Evolutionary conservation across 2,888 invertebrate species (phyloP).

Genomic region (Lithodes maja): DNA sequence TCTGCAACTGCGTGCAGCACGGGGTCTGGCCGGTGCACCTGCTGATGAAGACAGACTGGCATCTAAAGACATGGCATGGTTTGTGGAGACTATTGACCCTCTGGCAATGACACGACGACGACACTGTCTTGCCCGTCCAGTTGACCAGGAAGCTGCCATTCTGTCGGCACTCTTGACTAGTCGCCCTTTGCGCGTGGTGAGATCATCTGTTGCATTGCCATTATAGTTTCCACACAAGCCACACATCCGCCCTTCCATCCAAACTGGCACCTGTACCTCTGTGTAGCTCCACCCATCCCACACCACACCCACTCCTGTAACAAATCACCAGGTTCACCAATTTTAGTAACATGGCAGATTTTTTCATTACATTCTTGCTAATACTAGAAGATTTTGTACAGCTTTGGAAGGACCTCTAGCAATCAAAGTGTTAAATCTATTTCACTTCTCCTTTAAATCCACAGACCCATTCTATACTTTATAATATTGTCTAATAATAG

Average conservation of each 20-base stretch:
- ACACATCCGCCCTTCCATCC: constrained; percentile 85
- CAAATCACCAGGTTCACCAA: neutral
- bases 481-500: too few species aligned
- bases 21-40: neutral
- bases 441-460: neutral
- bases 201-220: constrained; percentile 88
- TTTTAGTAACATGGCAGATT: neutral
- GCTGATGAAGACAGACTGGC: neutral
- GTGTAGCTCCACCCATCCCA: constrained; percentile 97
- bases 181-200: constrained; percentile 75
- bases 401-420: too few species aligned
- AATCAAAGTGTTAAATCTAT: neutral
- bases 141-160: constrained; percentile 93
- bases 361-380: neutral
- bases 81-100: neutral
- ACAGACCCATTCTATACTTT: too few species aligned
- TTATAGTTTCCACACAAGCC: constrained; percentile 98
- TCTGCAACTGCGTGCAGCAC: constrained; percentile 56
- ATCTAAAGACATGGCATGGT: neutral
- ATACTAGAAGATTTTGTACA: too few species aligned
- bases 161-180: constrained; percentile 81
- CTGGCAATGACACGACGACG: constrained; percentile 75
- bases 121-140: constrained; percentile 86
- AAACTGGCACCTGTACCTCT: constrained; percentile 85
- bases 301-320: constrained; percentile 84